phyloP scores from a whole-genome alignment of 2,113 vertebrate species.

The Channa argus region DNA sequence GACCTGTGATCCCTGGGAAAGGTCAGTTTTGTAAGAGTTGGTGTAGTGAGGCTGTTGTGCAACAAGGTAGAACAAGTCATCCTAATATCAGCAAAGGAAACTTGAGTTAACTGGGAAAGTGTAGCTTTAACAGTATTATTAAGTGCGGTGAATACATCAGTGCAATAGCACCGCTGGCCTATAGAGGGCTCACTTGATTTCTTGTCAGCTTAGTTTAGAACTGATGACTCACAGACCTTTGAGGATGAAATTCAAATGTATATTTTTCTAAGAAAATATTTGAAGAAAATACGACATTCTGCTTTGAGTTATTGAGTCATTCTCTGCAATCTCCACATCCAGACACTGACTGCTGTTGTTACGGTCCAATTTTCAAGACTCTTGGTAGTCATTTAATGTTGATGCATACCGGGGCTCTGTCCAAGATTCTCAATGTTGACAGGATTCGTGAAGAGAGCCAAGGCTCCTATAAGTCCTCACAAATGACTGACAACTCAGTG shows the following conservation, averaged over 20 bases:
- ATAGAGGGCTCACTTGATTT: conserved; percentile 34
- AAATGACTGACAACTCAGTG: conserved; percentile 65
- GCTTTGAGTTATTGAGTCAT: conserved; percentile 28
- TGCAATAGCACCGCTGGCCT: conserved; percentile 14
- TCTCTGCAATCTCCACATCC: conserved; percentile 8
- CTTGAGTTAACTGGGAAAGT: conserved; percentile 3
- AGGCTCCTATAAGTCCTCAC: conserved; percentile 27
- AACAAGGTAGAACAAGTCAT: conserved; percentile 5
- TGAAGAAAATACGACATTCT: conserved; percentile 11
- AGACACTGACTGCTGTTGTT: conserved; percentile 30
- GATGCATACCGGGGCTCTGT: conserved; percentile 35
- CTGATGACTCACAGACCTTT: conserved; percentile 2
- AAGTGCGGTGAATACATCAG: conserved; percentile 1
- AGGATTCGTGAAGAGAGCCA: conserved; percentile 34
- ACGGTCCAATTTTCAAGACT: conserved; percentile 21
- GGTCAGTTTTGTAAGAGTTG: conserved; percentile 52
- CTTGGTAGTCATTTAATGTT: conserved; percentile 20
- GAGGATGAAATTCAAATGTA: conserved; percentile 14
- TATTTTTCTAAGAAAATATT: conserved; percentile 29
- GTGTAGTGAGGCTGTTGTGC: conserved; percentile 30
- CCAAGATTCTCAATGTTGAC: conserved; percentile 51
- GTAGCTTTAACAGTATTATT: conserved; percentile 2
- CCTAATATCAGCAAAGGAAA: background rate
- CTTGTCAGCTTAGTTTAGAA: conserved; percentile 7
- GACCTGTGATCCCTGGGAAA: conserved; percentile 63